A percentile compares a stretch with the other conserved stretches of the same genome.
These are phyloP conservation scores for Aphaenogaster floridana DNA, from an alignment of 1,140 invertebrate species.

Conservation along the genomic window DNA sequence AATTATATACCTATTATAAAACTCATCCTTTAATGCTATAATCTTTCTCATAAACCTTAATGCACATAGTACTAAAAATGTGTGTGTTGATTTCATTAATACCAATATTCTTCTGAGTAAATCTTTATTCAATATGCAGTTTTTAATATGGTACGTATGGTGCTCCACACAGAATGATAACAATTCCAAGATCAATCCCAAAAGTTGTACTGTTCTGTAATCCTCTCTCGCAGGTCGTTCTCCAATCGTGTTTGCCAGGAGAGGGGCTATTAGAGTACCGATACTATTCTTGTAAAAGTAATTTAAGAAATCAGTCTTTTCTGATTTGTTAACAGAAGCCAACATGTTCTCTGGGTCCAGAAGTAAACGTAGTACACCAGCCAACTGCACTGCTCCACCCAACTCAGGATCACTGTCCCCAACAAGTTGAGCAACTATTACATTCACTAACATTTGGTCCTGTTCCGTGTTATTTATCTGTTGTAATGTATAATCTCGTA, in stretches of 20 bases:
- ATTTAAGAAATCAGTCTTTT: constrained; percentile 99
- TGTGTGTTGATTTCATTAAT: constrained; percentile 98
- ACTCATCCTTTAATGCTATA: constrained; percentile 98
- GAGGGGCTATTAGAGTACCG: constrained; percentile 96
- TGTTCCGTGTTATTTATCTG: constrained; percentile 95
- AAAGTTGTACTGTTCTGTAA: constrained; percentile 97
- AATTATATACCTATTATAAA: constrained; percentile 98
- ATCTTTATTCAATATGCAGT: constrained; percentile 99
- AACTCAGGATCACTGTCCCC: constrained; percentile 95
- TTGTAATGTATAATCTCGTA: constrained; percentile 98
- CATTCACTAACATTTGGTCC: constrained; percentile 98
- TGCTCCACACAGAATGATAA: constrained; percentile 99
- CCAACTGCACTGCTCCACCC: constrained; percentile 98
- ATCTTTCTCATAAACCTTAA: constrained; percentile 99
- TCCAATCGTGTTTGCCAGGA: constrained; percentile 95
- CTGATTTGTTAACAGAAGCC: constrained; percentile 96
- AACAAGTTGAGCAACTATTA: constrained; percentile 99
- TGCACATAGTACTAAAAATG: constrained; percentile 98
- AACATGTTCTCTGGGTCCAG: constrained; percentile 99
- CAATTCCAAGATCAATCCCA: constrained; percentile 97
- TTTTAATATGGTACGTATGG: constrained; percentile 99
- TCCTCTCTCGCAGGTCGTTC: constrained; percentile 96
- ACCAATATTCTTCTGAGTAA: constrained; percentile 97
- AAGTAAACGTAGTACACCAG: constrained; percentile 96
- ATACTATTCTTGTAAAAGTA: constrained; percentile 99